A percentile compares a stretch with the other conserved stretches of the same genome.
phyloP scores from a whole-genome alignment of 2,888 invertebrate species.

The Perdita meconis region DNA sequence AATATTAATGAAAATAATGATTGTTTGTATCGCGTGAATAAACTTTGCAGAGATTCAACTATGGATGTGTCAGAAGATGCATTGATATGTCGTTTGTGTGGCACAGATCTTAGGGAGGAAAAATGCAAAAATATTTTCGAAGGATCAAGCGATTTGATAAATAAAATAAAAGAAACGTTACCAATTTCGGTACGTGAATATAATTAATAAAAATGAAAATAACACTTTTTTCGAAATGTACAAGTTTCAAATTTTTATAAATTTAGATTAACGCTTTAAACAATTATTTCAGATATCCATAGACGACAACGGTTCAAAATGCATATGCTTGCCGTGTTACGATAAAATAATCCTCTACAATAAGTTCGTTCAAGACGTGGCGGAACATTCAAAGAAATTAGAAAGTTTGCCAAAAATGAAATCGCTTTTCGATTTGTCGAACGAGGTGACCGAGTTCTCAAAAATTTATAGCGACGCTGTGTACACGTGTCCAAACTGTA shows the following conservation, averaged over 20 bases:
- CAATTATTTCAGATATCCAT: constrained; percentile 63
- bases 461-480: constrained; percentile 58
- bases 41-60: constrained; percentile 44
- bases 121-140: constrained; percentile 61
- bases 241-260: too few relatives aligned
- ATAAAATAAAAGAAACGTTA: constrained; percentile 66
- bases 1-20: constrained; percentile 7
- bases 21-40: constrained; percentile 1
- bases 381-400: constrained; percentile 39
- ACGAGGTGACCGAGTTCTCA: constrained; percentile 46
- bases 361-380: constrained; percentile 62
- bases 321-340: constrained; percentile 63
- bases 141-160: constrained; percentile 51
- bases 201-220: constrained; percentile 4
- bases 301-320: constrained; percentile 60
- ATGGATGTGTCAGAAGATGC: constrained; percentile 48
- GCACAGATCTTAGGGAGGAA: constrained; percentile 37
- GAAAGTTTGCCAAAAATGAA: constrained; percentile 24
- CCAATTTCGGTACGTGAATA: constrained; percentile 61
- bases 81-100: constrained; percentile 67
- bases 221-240: not conserved
- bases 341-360: constrained; percentile 57
- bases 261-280: constrained; percentile 19
- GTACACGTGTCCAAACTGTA: constrained; percentile 70
- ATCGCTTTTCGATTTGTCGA: constrained; percentile 34